A percentile compares a stretch with the other conserved stretches of the same genome.
Evolutionary conservation across 2,797 vertebrate genomes (phyloP).

Genomic region (Myiotriccus ornatus): DNA sequence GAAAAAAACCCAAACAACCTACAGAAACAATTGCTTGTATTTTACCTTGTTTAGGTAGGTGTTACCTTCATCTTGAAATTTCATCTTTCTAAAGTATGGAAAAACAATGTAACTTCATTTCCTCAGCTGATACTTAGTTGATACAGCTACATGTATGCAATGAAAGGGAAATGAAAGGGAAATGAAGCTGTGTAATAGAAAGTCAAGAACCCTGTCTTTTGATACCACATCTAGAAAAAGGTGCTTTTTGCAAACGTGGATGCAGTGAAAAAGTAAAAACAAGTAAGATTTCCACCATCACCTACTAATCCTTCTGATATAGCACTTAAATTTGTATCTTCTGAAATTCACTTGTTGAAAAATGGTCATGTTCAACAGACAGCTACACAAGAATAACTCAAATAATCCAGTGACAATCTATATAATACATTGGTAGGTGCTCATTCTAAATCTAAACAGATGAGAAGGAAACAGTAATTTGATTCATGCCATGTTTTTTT

Average conservation of each 20-base stretch:
- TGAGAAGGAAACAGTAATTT: not conserved
- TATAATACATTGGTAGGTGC: not conserved
- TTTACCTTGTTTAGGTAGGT: not conserved
- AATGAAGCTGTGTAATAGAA: not conserved
- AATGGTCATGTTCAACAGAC: not conserved
- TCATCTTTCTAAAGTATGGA: not conserved
- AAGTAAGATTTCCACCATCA: fast-evolving
- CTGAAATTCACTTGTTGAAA: not conserved
- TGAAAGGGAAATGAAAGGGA: not conserved
- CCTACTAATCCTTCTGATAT: not conserved
- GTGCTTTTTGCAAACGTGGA: not conserved
- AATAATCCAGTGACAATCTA: not conserved
- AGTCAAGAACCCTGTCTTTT: not conserved
- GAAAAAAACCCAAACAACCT: not conserved
- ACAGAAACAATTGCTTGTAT: not conserved
- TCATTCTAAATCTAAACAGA: not conserved
- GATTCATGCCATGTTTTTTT: not conserved
- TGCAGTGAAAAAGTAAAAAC: not conserved
- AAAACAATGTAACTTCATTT: not conserved
- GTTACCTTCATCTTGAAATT: not conserved
- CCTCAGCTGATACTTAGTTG: not conserved
- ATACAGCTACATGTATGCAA: not conserved
- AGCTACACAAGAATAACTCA: not conserved
- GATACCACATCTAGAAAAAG: not conserved
- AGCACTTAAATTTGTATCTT: not conserved